Evolutionary conservation across 1,140 invertebrate genomes (phyloP), one percentile per base, ranked within the genome.

Genomic region (Hydropsyche tenuis): DNA sequence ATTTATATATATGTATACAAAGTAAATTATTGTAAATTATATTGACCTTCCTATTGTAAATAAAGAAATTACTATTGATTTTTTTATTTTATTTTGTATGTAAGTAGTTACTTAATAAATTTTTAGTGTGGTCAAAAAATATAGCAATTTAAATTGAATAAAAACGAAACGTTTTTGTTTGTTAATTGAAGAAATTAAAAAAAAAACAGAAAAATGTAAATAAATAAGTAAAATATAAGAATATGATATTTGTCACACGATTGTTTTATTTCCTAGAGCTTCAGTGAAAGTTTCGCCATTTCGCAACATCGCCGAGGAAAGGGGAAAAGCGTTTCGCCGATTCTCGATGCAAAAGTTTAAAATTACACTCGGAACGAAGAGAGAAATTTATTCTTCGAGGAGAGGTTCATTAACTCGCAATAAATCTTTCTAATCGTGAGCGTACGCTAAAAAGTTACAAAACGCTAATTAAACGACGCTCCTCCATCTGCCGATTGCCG

Each of bases 161-260:
- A 53, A 70, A n/a, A 23, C 7, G 45, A 66, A 68, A 20, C 14
- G 51, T 69, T 30, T 63, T 72, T 72, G 70, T 63, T 72, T 72
- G 46, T 72, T 48, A 43, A 63, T 37, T 37, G 30, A 37, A 37
- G 30, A n/a, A n/a, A 37, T 37, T 37, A 37, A 37, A 37, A 37
- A 37, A 37, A 37, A 37, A 37, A 37, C 30, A 37, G 25, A 70
- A 70, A 72, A 72, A 63, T 72, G 70, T 72, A 72, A 63, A 72
- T 72, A 72, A 72, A 72, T 63, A 72, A 63, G 70, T 63, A 72
- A 72, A 63, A 72, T 63, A 72, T 63, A 70, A 70, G 68, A 45
- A 63, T 72, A 70, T 60, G 62, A 37, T 72, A 63, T 72, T 72
- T 72, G 70, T 62, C 53, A 22, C 14, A n/a, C 25, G 16, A 9